These are phyloP conservation scores for Candidula unifasciata DNA, from an alignment of 2,888 invertebrate species.

Conservation along the genomic window DNA sequence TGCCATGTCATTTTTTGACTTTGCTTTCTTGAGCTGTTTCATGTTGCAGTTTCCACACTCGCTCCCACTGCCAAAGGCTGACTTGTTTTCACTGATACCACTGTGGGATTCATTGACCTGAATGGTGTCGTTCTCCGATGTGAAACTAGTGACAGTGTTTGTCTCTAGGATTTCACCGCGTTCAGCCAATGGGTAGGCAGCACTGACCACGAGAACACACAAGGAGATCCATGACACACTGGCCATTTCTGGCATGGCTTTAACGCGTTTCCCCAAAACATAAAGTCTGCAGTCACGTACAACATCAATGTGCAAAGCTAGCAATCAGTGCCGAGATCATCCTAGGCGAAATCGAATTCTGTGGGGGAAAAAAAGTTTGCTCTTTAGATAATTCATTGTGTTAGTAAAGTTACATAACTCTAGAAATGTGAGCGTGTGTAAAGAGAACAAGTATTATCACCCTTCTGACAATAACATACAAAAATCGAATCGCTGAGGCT, in stretches of 20 bases:
- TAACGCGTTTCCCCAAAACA: neutral
- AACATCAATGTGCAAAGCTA: too few relatives aligned
- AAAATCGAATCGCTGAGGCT: too few relatives aligned
- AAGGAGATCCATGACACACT: constrained; percentile 12
- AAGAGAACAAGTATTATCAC: too few relatives aligned
- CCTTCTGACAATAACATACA: too few relatives aligned
- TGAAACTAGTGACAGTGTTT: neutral
- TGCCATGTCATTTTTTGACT: neutral
- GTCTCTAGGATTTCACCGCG: neutral
- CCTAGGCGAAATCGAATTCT: too few relatives aligned
- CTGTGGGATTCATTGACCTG: too few relatives aligned
- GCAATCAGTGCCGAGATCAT: too few relatives aligned
- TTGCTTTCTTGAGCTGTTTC: too few relatives aligned
- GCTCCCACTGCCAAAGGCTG: neutral
- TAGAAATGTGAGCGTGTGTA: too few relatives aligned
- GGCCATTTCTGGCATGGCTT: neutral
- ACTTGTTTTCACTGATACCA: neutral
- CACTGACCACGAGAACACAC: neutral
- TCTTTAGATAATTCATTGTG: too few relatives aligned
- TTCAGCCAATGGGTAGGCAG: constrained; percentile 15
- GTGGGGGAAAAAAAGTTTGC: too few relatives aligned
- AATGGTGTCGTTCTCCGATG: neutral
- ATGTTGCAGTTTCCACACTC: neutral
- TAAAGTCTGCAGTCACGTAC: neutral
- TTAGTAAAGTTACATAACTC: too few relatives aligned